phyloP scores from a whole-genome alignment of 2,888 invertebrate species.

The Xylota segnis region DNA sequence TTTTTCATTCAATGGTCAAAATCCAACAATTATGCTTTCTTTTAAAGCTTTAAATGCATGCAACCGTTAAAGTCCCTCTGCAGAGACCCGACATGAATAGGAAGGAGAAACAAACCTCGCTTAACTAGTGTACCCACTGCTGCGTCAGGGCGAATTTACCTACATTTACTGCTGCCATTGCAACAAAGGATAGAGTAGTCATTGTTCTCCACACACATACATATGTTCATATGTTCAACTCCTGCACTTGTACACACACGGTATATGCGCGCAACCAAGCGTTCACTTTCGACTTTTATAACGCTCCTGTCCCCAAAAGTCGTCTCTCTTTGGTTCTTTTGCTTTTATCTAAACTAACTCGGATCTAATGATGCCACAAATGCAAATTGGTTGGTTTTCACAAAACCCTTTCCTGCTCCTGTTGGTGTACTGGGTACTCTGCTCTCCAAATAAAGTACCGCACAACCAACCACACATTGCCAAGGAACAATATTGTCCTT shows the following conservation, averaged over 20 bases:
- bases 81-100: background rate
- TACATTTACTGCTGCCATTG: slow-evolving; percentile 34
- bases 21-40: too few relatives aligned
- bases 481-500: slow-evolving; percentile 51
- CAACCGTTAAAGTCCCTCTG: background rate
- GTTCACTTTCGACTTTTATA: slow-evolving; percentile 56
- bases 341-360: slow-evolving; percentile 68
- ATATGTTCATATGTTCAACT: slow-evolving; percentile 17
- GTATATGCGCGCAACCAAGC: slow-evolving; percentile 51
- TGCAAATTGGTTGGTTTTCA: slow-evolving; percentile 65
- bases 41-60: slow-evolving; percentile 10
- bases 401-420: slow-evolving; percentile 17
- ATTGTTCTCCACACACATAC: slow-evolving; percentile 22
- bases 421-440: background rate
- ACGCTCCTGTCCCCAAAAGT: slow-evolving; percentile 44
- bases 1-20: too few relatives aligned
- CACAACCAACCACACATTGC: slow-evolving; percentile 42
- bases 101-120: too few relatives aligned
- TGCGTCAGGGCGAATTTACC: slow-evolving; percentile 47
- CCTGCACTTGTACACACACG: slow-evolving; percentile 18
- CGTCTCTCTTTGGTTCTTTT: slow-evolving; percentile 44
- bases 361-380: slow-evolving; percentile 71
- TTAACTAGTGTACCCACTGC: background rate
- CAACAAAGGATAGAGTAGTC: slow-evolving; percentile 56
- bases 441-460: slow-evolving; percentile 48